A percentile compares a stretch with the other conserved stretches of the same genome.
These are phyloP conservation scores for Podiceps cristatus DNA, from an alignment of 2,113 vertebrate genomes.

Conservation along the genomic window DNA sequence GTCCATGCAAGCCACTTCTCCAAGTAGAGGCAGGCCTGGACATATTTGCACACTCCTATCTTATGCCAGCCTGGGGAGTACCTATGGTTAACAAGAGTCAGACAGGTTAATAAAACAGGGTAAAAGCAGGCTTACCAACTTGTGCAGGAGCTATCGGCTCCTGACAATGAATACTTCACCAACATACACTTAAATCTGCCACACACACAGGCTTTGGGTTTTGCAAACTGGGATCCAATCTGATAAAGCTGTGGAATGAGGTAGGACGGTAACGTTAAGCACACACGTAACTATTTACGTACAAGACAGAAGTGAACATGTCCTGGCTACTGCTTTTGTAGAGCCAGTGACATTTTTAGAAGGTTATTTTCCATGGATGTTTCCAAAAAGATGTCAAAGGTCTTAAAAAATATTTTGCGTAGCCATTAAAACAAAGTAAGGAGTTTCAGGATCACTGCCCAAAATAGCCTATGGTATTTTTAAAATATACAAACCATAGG, in stretches of 20 bases:
- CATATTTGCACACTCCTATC: background rate
- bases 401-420: background rate
- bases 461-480: slow-evolving; percentile 21
- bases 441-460: background rate
- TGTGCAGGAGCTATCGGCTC: accelerated
- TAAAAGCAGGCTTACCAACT: background rate
- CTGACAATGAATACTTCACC: background rate
- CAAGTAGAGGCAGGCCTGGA: background rate
- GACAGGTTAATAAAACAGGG: background rate
- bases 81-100: background rate
- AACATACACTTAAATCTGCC: background rate
- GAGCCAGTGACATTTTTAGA: background rate
- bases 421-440: background rate
- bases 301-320: background rate
- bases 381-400: background rate
- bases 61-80: background rate
- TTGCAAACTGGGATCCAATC: background rate
- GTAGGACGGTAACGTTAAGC: background rate
- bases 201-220: background rate
- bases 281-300: background rate
- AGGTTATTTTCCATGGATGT: background rate
- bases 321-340: background rate
- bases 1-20: accelerated
- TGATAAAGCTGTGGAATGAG: background rate
- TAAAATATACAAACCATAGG: background rate